Base-by-base conservation (phyloP, 2,888 invertebrate genomes). In the Himalopsyche anomala region DNA sequence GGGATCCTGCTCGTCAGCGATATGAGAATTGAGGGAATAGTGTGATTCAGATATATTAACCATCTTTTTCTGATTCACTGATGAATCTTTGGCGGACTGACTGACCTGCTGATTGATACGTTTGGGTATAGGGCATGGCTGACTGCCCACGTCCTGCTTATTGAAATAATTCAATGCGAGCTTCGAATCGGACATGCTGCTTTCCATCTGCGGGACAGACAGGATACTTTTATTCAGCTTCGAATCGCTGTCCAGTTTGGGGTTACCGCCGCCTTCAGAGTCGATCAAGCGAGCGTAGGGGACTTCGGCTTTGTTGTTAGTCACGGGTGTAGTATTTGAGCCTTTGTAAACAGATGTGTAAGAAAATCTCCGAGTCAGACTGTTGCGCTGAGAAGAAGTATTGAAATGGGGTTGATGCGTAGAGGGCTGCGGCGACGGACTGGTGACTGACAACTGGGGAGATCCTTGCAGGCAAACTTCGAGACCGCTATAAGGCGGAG, bases 141-240 rank as follows among this genome's bases (percentile, higher is more conserved):
- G 88, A 15, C 89, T 89, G 81, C 90, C 91, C 17, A 92, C 90
- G 89, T 92, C 93, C 28, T 94, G 93, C 88, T 94, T 94, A 79
- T 93, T 92, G 87, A 95, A 96, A 90, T 95, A 96, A 91, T 96
- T 97, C 0, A 97, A 95, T 0, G 97, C 96, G 87, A 97, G 91
- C 91, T 96, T 96, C 0, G 97, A 97, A 91, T 97, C 98, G 0
- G 97, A 97, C 4, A 96, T 95, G 90, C 97, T 97, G 89, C 97
- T 97, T 90, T 97, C 97, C 91, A 93, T 92, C 89, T 93, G 93
- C n/a, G 94, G 94, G 5, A 95, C 93, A 81, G 92, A 93, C 55
- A 93, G 91, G 89, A 92, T 92, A 90, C 89, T 93, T 91, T 91
- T 95, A 90, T 95, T 96, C 79, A 95, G 92, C 91, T 94, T 95